Evolutionary conservation across 2,888 invertebrate genomes (phyloP), one percentile per base, ranked within the genome.

Genomic region (Chrysodeixis includens): DNA sequence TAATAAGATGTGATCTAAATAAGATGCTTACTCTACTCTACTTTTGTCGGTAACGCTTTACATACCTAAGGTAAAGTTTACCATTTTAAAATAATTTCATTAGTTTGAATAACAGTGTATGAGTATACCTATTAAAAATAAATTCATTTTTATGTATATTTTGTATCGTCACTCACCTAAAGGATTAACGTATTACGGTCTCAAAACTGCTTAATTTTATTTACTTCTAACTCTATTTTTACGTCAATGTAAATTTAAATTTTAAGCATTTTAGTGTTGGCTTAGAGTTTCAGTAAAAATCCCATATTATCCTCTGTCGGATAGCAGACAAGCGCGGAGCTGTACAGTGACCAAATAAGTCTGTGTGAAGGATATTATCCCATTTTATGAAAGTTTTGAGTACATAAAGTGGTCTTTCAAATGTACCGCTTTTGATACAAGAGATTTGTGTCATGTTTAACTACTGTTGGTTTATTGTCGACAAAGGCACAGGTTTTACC

Each of bases 211-310:
- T 53, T 14, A 30, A 8, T 20, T 49, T 49, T 20, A 10, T 18
- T 20, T 49, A 20, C 20, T 49, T 0, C 57, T 32, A 30, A 51
- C 49, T 18, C 30, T 49, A 49, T 30, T 49, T 60, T 10, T 52
- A 70, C 71, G 77, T 72, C 63, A 81, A 82, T 82, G 85, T 86
- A 81, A 85, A 88, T 87, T 88, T 85, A 81, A 86, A 88, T 86
- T 77, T 88, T 82, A 81, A 87, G 77, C 83, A 86, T 89, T 76
- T 89, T 88, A 90, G 86, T 88, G 88, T 87, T 86, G 83, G 89
- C 87, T 91, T 84, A 86, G 83, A 88, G 88, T 87, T 90, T 87
- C 82, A 83, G 87, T 84, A 89, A 92, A 92, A 92, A 92, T 89
- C 90, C 89, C 76, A 85, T 83, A 89, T 90, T 90, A 92, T 89